Evolutionary conservation across 2,888 invertebrate genomes (phyloP).

Genomic region (Sphaerophoria rueppellii): DNA sequence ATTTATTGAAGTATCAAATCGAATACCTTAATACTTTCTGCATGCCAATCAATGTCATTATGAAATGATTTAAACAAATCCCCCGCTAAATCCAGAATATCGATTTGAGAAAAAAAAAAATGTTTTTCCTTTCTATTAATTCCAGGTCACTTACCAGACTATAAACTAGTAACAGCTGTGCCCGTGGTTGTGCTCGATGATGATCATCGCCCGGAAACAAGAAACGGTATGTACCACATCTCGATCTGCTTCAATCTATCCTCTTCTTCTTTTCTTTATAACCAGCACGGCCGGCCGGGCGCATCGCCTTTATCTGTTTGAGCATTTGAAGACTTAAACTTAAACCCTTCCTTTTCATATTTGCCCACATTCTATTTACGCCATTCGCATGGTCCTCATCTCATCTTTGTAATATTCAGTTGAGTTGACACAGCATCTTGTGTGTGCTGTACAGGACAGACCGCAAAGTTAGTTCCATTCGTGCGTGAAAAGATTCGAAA

Average conservation of each 20-base stretch:
- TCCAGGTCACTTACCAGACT: constrained; percentile 83
- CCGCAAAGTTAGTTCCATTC: constrained; percentile 2
- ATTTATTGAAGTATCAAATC: too few relatives aligned
- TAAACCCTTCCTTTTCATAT: not conserved
- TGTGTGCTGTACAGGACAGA: not conserved
- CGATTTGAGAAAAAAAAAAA: constrained; percentile 38
- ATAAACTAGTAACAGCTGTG: constrained; percentile 89
- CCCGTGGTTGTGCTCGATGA: constrained; percentile 91
- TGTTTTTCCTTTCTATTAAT: constrained; percentile 65
- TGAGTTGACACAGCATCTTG: constrained; percentile 8
- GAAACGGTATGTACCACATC: constrained; percentile 40
- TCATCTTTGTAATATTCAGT: not conserved
- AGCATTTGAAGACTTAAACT: constrained; percentile 5
- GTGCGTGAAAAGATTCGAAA: constrained; percentile 24
- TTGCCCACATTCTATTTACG: not conserved
- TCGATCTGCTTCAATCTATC: not conserved
- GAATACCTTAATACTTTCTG: too few relatives aligned
- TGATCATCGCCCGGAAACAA: constrained; percentile 80
- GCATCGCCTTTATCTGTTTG: not conserved
- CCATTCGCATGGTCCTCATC: not conserved
- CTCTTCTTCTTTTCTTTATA: not conserved
- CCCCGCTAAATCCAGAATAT: constrained; percentile 20
- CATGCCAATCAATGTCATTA: too few relatives aligned
- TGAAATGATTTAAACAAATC: too few relatives aligned
- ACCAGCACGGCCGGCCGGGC: not conserved